Evolutionary conservation across 2,888 invertebrate genomes (phyloP), one percentile per base, ranked within the genome.

Genomic region (Mimumesa dahlbomi): DNA sequence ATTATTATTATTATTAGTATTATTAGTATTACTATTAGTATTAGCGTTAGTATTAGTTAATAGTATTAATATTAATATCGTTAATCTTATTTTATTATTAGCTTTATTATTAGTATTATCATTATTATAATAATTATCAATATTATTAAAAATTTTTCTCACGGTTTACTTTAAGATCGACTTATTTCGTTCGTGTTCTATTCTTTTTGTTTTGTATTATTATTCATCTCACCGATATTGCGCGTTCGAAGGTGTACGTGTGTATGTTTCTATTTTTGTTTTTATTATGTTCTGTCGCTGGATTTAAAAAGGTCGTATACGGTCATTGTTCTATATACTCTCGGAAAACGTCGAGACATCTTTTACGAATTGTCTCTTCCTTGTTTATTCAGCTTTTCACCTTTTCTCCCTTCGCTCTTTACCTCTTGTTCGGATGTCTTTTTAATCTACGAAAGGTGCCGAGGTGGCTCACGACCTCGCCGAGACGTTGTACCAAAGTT

Each of bases 171-270:
- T 49, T 2, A 31, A n/a, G 52, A 49, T 63, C 70, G 53, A 61
- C 43, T 29, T 13, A 6, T 25, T 46, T n/a, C n/a, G n/a, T n/a
- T n/a, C n/a, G n/a, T n/a, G n/a, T n/a, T n/a, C n/a, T n/a, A 42
- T 42, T 42, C 57, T 46, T 48, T 22, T 36, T 31, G 21, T 48
- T 13, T 19, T n/a, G n/a, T n/a, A n/a, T n/a, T n/a, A n/a, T n/a
- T n/a, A n/a, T 40, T 38, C 29, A 13, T 36, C 9, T 13, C n/a
- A 43, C 57, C 78, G 65, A 66, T 72, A 75, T 77, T 72, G 77
- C 75, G 66, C 79, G 78, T 72, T 72, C 53, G n/a, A n/a, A n/a
- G n/a, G n/a, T n/a, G n/a, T n/a, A n/a, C 57, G 29, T 40, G 49
- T 31, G 48, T 22, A 16, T 4, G 16, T 22, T 4, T 22, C 4